Base-by-base conservation (phyloP, 2,888 invertebrate species). In the Acleris sparsana region DNA sequence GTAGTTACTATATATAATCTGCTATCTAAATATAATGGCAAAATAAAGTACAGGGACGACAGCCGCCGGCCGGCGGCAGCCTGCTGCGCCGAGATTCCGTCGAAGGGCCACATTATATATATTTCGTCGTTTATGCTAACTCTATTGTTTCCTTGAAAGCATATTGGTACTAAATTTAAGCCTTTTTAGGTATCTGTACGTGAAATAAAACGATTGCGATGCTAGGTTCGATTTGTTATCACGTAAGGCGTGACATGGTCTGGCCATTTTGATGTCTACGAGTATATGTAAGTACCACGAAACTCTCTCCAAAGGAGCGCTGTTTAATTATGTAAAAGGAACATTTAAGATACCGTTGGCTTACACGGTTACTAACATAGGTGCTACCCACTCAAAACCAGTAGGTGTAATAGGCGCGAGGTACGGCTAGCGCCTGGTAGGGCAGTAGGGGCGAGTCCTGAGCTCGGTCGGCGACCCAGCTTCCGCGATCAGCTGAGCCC, bases 391-490 rank as follows among this genome's bases (percentile, higher is more conserved):
- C 71, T 72, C 75, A 72, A 75, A 65, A 64, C 73, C 71, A 72
- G 71, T 72, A 70, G 70, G 71, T 72, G 67, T 64, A 61, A 56
- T 44, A 67, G 56, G 53, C 56, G n/a, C 52, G 44, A 16, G 51
- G 70, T 70, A 46, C 68, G 69, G 67, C 39, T 67, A 67, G 74
- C 64, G 63, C 64, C 69, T 70, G 70, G 67, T 78, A 66, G 72
- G 74, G 71, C 72, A 67, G 72, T 64, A 71, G 72, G 72, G 69
- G 73, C 70, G 69, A 65, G 70, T 76, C 74, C 75, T 75, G 62
- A 48, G 53, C 59, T 67, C 69, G 65, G 76, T 80, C 77, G 70
- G 69, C 73, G 76, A 75, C 72, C 78, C 71, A 70, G 75, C 77
- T 79, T 79, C 63, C 67, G 67, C 53, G 57, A 67, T 53, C 49